Evolutionary conservation across 2,888 invertebrate genomes (phyloP).

Genomic region (Falcaria lacertinaria): DNA sequence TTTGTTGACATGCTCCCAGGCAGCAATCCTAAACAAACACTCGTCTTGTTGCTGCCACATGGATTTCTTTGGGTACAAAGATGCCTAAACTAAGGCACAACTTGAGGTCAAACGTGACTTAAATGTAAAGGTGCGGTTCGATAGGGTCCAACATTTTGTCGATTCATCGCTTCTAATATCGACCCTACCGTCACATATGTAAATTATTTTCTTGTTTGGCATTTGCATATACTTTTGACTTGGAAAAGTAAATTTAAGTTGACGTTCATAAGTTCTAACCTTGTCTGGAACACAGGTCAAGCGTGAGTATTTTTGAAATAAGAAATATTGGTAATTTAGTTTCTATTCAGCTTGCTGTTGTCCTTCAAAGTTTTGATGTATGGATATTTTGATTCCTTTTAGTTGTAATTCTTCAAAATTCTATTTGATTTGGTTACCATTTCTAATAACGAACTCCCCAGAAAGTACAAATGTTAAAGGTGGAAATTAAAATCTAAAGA

Average conservation of each 20-base stretch:
- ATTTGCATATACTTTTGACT: neutral
- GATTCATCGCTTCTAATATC: conserved; percentile 1
- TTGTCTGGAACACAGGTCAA: neutral
- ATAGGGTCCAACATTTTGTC: conserved; percentile 3
- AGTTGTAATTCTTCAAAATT: too few species aligned
- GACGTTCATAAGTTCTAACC: neutral
- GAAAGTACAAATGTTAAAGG: too few species aligned
- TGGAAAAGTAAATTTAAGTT: neutral
- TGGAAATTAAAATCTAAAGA: conserved; percentile 22
- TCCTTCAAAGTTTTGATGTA: too few species aligned
- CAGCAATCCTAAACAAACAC: conserved; percentile 32
- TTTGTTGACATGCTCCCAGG: conserved; percentile 2
- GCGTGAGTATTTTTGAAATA: too few species aligned
- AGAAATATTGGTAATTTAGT: too few species aligned
- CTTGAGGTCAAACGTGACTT: conserved; percentile 20
- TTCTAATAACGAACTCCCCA: too few species aligned
- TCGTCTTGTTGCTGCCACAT: conserved; percentile 22
- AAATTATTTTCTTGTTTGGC: neutral
- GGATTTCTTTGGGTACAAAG: conserved; percentile 18
- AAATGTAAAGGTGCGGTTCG: conserved; percentile 11
- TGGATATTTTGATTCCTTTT: too few species aligned
- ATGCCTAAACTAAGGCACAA: conserved; percentile 12
- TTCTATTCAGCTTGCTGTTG: too few species aligned
- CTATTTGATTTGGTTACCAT: too few species aligned
- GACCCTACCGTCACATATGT: neutral